These are phyloP conservation scores for Parasteatoda tepidariorum DNA, from an alignment of 1,140 invertebrate species.

Conservation along the genomic window DNA sequence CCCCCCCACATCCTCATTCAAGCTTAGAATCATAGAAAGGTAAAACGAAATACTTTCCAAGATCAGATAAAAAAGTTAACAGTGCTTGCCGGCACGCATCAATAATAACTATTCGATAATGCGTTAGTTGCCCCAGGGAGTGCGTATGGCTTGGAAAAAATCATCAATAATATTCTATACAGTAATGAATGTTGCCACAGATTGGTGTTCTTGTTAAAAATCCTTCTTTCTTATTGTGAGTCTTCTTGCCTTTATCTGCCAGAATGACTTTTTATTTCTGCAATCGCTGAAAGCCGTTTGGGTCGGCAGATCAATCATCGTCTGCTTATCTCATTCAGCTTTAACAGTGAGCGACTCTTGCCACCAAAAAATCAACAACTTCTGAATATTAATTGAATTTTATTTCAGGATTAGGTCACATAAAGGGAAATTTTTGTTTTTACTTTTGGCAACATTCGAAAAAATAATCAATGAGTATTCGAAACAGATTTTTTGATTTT, in stretches of 20 bases:
- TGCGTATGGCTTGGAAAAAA: conserved; percentile 1
- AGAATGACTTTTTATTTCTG: too few relatives aligned
- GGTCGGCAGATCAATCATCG: conserved; percentile 37
- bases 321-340: conserved; percentile 26
- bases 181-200: conserved; percentile 34
- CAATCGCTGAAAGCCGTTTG: background rate
- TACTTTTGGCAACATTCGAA: too few relatives aligned
- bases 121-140: conserved; percentile 21
- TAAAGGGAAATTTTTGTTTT: too few relatives aligned
- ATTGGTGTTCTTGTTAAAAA: conserved; percentile 24
- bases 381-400: conserved; percentile 27
- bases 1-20: too few relatives aligned
- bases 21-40: too few relatives aligned
- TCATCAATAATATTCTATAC: conserved; percentile 15
- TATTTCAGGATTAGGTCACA: background rate
- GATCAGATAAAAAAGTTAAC: conserved; percentile 38
- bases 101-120: conserved; percentile 54
- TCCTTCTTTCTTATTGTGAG: background rate
- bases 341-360: conserved; percentile 21
- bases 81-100: conserved; percentile 3
- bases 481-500: too few relatives aligned
- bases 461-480: too few relatives aligned
- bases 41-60: conserved; percentile 6
- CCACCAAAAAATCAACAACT: conserved; percentile 49
- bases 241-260: conserved; percentile 16